Evolutionary conservation across 2,797 vertebrate genomes (phyloP), one percentile per base, ranked within the genome.

Genomic region (Chloroceryle inda): DNA sequence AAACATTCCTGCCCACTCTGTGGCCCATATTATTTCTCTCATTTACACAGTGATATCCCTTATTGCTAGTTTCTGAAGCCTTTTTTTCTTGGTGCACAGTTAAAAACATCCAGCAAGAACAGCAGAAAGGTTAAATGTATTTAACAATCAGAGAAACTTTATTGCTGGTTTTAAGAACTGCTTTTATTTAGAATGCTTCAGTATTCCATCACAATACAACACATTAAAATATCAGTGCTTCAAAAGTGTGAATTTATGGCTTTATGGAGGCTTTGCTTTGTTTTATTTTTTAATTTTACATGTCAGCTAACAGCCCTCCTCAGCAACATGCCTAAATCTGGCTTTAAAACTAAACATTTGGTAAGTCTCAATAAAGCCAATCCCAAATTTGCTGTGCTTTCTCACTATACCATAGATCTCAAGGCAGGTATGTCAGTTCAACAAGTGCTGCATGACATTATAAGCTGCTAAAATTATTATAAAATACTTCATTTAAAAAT

Each of bases 401-500:
- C 33, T 81, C 49, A 68, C 11, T 83, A 85, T 72, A 71, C 17
- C 19, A 88, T 71, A 85, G 42, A 45, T 53, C 42, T 92, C 56
- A 94, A 88, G 81, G 40, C 24, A 63, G 35, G 13, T 56, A 89
- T 63, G 49, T 77, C 83, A 86, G 53, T 53, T 93, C 1, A 2
- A 67, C 53, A 85, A 95, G 73, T 31, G 37, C 38, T 72, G 7
- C 38, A 38, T 72, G 69, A 94, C 38, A 94, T 90, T 85, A 72
- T 40, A 59, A 92, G 9, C 22, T 92, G 38, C 66, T 93, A 69
- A 89, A 94, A 92, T 88, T 52, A 55, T 52, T 90, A 26, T 74
- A 74, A 96, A 92, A 31, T 37, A 80, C 33, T 77, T 95, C 17
- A 77, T 90, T 93, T 74, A 83, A 88, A 90, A 88, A 80, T 44